Evolutionary conservation across 1,140 invertebrate species (phyloP).

Genomic region (Anthonomus grandis): DNA sequence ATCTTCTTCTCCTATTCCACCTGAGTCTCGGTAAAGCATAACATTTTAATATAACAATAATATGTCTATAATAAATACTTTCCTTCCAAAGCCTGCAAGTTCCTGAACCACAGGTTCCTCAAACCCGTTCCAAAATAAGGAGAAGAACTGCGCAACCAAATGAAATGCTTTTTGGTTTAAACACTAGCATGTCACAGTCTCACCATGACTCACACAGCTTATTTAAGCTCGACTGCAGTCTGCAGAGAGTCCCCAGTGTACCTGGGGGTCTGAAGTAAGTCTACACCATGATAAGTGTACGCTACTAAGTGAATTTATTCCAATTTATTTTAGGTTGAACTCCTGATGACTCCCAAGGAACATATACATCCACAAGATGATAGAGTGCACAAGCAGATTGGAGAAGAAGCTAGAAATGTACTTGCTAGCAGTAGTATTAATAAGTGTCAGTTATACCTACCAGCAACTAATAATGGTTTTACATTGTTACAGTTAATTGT

Average conservation of each 20-base stretch:
- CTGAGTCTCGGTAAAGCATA: slow-evolving; percentile 34
- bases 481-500: slow-evolving; percentile 26
- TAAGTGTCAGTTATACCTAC: slow-evolving; percentile 17
- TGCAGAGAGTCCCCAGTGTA: slow-evolving; percentile 67
- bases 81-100: slow-evolving; percentile 27
- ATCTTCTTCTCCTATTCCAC: slow-evolving; percentile 43
- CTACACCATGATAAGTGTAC: slow-evolving; percentile 22
- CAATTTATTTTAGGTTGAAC: slow-evolving; percentile 33
- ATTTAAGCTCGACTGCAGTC: slow-evolving; percentile 45
- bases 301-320: not conserved
- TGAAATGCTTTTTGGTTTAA: slow-evolving; percentile 63
- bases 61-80: not conserved
- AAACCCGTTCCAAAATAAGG: slow-evolving; percentile 57
- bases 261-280: slow-evolving; percentile 62
- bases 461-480: slow-evolving; percentile 24
- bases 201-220: slow-evolving; percentile 25
- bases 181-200: slow-evolving; percentile 34
- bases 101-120: slow-evolving; percentile 33
- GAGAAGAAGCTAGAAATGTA: slow-evolving; percentile 12
- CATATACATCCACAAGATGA: slow-evolving; percentile 10
- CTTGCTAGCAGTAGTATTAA: slow-evolving; percentile 18
- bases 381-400: not conserved
- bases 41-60: not conserved
- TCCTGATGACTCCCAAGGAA: slow-evolving; percentile 35
- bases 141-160: slow-evolving; percentile 63